phyloP scores from a whole-genome alignment of 1,140 invertebrate genomes.

The Bilobella aurantiaca region DNA sequence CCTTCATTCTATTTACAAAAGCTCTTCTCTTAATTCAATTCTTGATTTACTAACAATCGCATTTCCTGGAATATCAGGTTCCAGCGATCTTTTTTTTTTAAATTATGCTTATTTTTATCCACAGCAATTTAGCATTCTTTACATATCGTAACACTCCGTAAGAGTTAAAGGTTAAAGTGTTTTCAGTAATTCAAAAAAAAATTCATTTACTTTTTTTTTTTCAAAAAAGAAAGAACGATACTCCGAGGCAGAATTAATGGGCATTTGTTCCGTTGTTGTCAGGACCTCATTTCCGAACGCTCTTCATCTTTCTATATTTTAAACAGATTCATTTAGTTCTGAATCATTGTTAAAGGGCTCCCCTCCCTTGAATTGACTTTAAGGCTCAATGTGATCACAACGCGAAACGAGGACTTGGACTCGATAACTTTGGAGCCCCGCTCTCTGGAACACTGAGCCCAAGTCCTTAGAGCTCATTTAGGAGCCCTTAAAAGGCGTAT shows the following conservation, averaged over 20 bases:
- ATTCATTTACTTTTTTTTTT: not conserved
- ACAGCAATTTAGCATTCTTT: not conserved
- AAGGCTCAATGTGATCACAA: not conserved
- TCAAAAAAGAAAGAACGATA: no score
- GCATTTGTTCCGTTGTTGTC: not conserved
- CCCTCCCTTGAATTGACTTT: not conserved
- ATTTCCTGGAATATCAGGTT: conserved; percentile 25
- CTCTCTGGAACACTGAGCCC: conserved; percentile 22
- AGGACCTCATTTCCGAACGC: not conserved
- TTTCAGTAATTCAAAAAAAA: not conserved
- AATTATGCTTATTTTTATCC: not conserved
- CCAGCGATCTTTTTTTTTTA: not conserved
- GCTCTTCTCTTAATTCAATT: conserved; percentile 35
- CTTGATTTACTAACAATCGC: conserved; percentile 30
- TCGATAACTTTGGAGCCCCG: conserved; percentile 20
- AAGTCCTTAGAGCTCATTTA: not conserved
- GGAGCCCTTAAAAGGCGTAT: no score
- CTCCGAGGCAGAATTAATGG: not conserved
- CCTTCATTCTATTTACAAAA: conserved; percentile 34
- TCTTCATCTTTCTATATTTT: not conserved
- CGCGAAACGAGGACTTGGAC: conserved; percentile 3
- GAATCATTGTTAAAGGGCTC: conserved; percentile 6
- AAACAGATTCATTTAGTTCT: conserved; percentile 14
- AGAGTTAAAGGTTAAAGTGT: not conserved
- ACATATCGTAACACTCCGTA: not conserved